A percentile compares a stretch with the other conserved stretches of the same genome.
Evolutionary conservation across 2,888 invertebrate species (phyloP).

Genomic region (Dryadula phaetusa): DNA sequence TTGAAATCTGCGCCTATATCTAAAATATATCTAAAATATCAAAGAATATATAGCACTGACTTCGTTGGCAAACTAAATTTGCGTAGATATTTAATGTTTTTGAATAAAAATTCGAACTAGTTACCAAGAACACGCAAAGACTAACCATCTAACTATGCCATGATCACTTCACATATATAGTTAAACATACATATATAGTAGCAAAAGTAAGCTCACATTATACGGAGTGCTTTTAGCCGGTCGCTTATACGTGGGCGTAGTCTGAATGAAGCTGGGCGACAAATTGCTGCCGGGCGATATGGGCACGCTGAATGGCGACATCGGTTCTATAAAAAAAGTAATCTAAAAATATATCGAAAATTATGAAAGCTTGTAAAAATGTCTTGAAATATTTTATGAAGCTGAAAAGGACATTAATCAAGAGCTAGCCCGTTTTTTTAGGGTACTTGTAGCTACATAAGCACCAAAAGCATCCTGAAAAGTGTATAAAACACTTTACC

Average conservation of each 20-base stretch:
- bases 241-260: constrained; percentile 71
- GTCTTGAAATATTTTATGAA: not conserved
- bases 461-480: too few species aligned
- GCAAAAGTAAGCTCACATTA: constrained; percentile 59
- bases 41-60: too few species aligned
- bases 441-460: too few species aligned
- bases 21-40: too few species aligned
- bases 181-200: not conserved
- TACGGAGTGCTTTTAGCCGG: constrained; percentile 76
- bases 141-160: too few species aligned
- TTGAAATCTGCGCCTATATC: too few species aligned
- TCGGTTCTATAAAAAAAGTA: constrained; percentile 60
- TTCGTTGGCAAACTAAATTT: too few species aligned
- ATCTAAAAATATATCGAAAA: constrained; percentile 19
- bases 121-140: too few species aligned
- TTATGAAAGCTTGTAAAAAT: not conserved
- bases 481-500: too few species aligned
- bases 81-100: too few species aligned
- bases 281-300: constrained; percentile 72
- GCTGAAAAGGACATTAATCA: not conserved
- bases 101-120: too few species aligned
- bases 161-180: not conserved
- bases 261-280: constrained; percentile 72
- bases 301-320: constrained; percentile 73
- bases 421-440: not conserved